Evolutionary conservation across 2,888 invertebrate species (phyloP).

Genomic region (Trichogramma dendrolimi): DNA sequence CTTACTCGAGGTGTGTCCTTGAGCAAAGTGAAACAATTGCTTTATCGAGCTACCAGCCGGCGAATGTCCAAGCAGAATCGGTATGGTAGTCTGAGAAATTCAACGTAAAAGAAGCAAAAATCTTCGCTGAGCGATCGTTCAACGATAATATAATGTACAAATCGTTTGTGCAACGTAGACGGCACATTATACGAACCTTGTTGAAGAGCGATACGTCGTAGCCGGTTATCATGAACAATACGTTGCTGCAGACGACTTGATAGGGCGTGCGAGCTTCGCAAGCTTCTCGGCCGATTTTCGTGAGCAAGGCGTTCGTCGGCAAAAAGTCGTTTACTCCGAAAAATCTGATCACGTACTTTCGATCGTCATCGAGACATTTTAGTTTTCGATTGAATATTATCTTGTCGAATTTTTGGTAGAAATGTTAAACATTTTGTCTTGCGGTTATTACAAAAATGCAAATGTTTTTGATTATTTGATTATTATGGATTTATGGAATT

Average conservation of each 20-base stretch:
- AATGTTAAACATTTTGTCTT: neutral
- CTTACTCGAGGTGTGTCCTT: conserved; percentile 41
- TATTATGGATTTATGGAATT: no score
- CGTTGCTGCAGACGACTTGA: conserved; percentile 63
- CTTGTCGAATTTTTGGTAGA: neutral
- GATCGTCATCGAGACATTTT: conserved; percentile 3
- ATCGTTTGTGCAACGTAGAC: no score
- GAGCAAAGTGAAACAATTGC: conserved; percentile 46
- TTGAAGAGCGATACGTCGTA: conserved; percentile 60
- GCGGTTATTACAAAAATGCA: neutral
- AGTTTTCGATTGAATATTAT: neutral
- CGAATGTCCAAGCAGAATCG: conserved; percentile 50
- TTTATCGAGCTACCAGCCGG: conserved; percentile 50
- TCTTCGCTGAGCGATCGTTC: neutral
- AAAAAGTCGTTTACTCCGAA: conserved; percentile 38
- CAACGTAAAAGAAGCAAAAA: neutral
- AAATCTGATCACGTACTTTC: conserved; percentile 34
- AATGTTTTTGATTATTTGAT: no score
- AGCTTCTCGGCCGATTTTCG: conserved; percentile 38
- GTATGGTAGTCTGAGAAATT: conserved; percentile 61
- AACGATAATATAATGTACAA: neutral
- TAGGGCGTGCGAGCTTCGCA: conserved; percentile 48
- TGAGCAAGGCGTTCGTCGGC: conserved; percentile 40
- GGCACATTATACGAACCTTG: conserved; percentile 47
- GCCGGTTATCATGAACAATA: conserved; percentile 63